Conservation (phyloP, 2,797 vertebrate genomes). For the Ammospiza maritima region DNA sequence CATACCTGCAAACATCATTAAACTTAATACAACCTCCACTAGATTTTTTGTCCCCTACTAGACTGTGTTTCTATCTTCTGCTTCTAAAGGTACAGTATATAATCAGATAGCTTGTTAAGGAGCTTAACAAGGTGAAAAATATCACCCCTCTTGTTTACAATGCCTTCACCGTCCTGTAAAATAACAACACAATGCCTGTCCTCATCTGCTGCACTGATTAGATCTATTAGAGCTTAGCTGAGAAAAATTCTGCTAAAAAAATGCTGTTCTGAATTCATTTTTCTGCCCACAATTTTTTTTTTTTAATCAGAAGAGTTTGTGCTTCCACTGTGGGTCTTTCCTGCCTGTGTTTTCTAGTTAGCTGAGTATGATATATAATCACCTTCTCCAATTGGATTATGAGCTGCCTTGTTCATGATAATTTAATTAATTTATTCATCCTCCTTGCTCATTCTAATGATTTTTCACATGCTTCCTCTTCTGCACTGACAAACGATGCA, state of each 20-base stretch:
- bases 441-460: slow-evolving; percentile 44
- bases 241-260: slow-evolving; percentile 52
- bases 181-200: slow-evolving; percentile 48
- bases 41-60: slow-evolving; percentile 20
- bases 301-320: slow-evolving; percentile 30
- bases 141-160: slow-evolving; percentile 68
- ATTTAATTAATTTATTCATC: slow-evolving; percentile 61
- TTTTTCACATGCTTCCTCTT: slow-evolving; percentile 49
- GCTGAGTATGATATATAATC: slow-evolving; percentile 43
- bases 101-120: slow-evolving; percentile 72
- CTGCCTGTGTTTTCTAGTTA: slow-evolving; percentile 30
- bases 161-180: slow-evolving; percentile 43
- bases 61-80: slow-evolving; percentile 24
- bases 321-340: slow-evolving; percentile 15
- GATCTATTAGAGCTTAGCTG: slow-evolving; percentile 33
- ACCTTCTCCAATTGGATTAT: slow-evolving; percentile 46
- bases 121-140: slow-evolving; percentile 75
- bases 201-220: slow-evolving; percentile 62
- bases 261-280: slow-evolving; percentile 31
- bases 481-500: background rate
- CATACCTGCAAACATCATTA: background rate
- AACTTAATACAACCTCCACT: background rate
- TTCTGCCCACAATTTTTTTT: slow-evolving; percentile 4
- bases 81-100: slow-evolving; percentile 62
- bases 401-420: slow-evolving; percentile 46